A percentile compares a stretch with the other conserved stretches of the same genome.
phyloP scores from a whole-genome alignment of 2,797 vertebrate genomes.

The Thalassophryne amazonica region DNA sequence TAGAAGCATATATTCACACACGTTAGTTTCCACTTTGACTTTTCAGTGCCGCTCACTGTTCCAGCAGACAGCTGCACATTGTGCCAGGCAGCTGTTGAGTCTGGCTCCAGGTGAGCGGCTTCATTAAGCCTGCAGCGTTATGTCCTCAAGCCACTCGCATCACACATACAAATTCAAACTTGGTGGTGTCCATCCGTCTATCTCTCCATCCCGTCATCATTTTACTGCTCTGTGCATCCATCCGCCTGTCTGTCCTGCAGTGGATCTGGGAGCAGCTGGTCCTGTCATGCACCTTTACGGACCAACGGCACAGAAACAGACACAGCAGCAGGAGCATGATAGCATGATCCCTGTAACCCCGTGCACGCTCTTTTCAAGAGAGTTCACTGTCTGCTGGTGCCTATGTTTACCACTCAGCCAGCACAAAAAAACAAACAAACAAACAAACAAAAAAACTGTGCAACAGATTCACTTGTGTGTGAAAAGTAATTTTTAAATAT shows the following conservation, averaged over 20 bases:
- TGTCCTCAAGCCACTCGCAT: constrained; percentile 6
- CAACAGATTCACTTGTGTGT: neutral
- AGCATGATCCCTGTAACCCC: constrained; percentile 45
- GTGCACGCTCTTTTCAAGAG: constrained; percentile 44
- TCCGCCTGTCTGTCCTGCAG: constrained; percentile 31
- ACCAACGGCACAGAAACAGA: constrained; percentile 35
- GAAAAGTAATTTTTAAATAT: neutral
- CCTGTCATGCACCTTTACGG: constrained; percentile 56
- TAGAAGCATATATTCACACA: constrained; percentile 30
- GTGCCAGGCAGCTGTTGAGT: constrained; percentile 68
- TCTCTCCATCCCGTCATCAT: constrained; percentile 22
- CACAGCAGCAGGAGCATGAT: constrained; percentile 63
- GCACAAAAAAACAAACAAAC: too few relatives aligned
- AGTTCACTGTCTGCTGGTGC: constrained; percentile 46
- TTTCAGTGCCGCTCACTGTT: constrained; percentile 25
- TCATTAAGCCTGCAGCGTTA: constrained; percentile 52
- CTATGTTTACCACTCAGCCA: constrained; percentile 14
- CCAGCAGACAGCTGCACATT: constrained; percentile 46
- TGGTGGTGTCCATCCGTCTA: constrained; percentile 11
- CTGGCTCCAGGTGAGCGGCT: constrained; percentile 73
- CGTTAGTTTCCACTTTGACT: constrained; percentile 19
- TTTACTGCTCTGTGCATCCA: constrained; percentile 32
- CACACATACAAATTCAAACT: constrained; percentile 2
- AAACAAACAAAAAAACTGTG: too few relatives aligned
- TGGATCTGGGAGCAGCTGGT: constrained; percentile 67